Percentiles rank a stretch among this genome's conserved stretches.
Conservation (phyloP, 2,113 vertebrate species). For the Pelobates fuscus region DNA sequence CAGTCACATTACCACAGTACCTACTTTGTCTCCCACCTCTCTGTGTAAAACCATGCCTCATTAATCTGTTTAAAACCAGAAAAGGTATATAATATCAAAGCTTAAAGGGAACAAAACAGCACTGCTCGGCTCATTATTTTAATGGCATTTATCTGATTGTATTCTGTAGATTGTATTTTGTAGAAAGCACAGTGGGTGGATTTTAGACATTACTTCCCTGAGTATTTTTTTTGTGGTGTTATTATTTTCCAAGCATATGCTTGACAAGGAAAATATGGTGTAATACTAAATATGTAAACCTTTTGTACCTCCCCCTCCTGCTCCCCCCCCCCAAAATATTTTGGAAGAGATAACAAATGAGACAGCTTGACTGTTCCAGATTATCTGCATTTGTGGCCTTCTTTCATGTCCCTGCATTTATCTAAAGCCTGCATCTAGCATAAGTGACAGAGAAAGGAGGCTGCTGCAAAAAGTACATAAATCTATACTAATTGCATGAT, state of each 20-base stretch:
- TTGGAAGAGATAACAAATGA: no score
- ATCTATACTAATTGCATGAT: no score
- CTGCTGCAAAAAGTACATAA: no score
- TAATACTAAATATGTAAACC: no score
- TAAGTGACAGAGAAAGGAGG: no score
- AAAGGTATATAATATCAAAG: constrained; percentile 50
- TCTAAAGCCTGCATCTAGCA: no score
- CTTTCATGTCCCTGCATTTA: no score
- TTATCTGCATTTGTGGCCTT: no score
- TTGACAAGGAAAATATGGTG: constrained; percentile 5
- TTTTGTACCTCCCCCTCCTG: no score
- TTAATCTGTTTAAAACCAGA: constrained; percentile 47
- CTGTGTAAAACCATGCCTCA: constrained; percentile 41
- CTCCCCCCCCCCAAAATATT: no score
- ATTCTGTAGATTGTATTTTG: neutral
- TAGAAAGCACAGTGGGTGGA: neutral
- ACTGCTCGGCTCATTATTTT: constrained; percentile 45
- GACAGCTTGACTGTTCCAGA: no score
- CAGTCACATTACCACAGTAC: constrained; percentile 24
- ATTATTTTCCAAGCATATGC: neutral
- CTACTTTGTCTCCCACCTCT: constrained; percentile 26
- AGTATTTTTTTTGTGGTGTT: neutral
- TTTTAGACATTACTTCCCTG: constrained; percentile 10
- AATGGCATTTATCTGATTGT: constrained; percentile 49
- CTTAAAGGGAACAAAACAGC: constrained; percentile 42